Evolutionary conservation across 2,113 vertebrate genomes (phyloP).

Genomic region (Eulemur rufifrons): DNA sequence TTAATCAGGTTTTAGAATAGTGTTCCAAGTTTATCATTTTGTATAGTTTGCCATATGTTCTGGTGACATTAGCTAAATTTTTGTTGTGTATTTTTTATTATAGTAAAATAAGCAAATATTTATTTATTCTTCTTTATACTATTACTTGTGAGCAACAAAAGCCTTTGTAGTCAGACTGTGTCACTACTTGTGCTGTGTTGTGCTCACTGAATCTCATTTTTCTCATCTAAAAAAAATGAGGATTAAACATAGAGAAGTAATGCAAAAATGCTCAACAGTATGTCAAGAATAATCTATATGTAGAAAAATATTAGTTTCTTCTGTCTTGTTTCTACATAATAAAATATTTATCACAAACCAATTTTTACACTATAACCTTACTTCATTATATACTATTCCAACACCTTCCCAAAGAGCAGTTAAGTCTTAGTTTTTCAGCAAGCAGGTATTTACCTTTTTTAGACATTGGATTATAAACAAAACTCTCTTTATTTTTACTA

Average conservation of each 20-base stretch:
- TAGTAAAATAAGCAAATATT: not conserved
- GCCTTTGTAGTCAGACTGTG: not conserved
- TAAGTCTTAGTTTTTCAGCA: constrained; percentile 5
- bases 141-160: not conserved
- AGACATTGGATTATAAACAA: not conserved
- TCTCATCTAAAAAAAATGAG: not conserved
- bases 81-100: not conserved
- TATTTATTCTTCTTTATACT: not conserved
- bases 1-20: not conserved
- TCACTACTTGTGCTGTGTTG: not conserved
- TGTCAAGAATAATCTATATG: not conserved
- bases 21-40: not conserved
- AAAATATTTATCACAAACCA: not conserved
- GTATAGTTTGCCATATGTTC: not conserved
- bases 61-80: not conserved
- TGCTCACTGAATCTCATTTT: not conserved
- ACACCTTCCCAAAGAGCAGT: not conserved
- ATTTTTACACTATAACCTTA: not conserved
- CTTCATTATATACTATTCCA: not conserved
- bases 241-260: not conserved
- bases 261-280: not conserved
- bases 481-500: not conserved
- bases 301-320: not conserved
- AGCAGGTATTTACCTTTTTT: not conserved
- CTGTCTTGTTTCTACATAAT: not conserved